Evolutionary conservation across 2,797 vertebrate species (phyloP).

Genomic region (Syndactyla subalaris): DNA sequence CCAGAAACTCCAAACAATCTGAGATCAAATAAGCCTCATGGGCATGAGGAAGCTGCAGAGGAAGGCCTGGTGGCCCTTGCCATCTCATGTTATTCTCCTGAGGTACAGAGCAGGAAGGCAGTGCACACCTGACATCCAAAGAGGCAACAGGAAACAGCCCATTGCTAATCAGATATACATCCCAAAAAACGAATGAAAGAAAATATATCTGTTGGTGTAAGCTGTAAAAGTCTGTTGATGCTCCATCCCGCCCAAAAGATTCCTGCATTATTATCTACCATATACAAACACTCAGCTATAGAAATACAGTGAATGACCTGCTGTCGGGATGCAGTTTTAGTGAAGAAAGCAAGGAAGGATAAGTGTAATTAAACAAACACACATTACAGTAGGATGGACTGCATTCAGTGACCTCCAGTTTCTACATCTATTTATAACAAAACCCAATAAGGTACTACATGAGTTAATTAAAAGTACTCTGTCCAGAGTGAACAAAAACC

Average conservation of each 20-base stretch:
- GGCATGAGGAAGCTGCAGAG: neutral
- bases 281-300: neutral
- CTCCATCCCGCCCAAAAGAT: neutral
- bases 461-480: conserved; percentile 62
- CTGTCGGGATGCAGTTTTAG: neutral
- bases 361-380: neutral
- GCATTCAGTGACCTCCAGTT: conserved; percentile 6
- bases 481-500: conserved; percentile 27
- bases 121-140: neutral
- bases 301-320: neutral
- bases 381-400: neutral
- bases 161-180: neutral
- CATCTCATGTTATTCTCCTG: neutral
- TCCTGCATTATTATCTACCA: neutral
- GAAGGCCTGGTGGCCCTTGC: neutral
- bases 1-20: neutral
- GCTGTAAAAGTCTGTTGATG: neutral
- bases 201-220: neutral
- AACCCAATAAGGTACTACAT: conserved; percentile 4
- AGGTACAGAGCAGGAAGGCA: neutral
- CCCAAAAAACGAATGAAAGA: neutral
- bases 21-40: neutral
- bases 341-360: neutral
- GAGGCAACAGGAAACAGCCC: neutral
- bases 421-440: conserved; percentile 3